Evolutionary conservation across 2,113 vertebrate genomes (phyloP).

Genomic region (Lophochroa leadbeateri): DNA sequence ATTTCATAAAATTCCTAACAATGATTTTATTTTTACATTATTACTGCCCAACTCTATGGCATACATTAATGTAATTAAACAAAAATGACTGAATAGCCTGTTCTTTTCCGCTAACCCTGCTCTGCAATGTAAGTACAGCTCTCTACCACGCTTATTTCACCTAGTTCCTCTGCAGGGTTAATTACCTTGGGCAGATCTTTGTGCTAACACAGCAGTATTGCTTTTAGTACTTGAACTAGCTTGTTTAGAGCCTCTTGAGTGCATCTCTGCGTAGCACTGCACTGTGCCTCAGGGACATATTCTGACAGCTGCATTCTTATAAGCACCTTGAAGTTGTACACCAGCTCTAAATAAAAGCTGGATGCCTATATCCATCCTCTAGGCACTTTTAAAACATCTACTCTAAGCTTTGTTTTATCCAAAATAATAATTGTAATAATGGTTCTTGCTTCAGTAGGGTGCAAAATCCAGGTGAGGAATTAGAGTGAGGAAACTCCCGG

Average conservation of each 20-base stretch:
- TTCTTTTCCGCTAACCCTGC: background rate
- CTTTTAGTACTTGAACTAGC: slow-evolving; percentile 15
- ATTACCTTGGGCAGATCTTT: background rate
- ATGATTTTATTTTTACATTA: background rate
- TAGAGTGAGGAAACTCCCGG: background rate
- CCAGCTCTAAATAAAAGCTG: background rate
- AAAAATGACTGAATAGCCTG: background rate
- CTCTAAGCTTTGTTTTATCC: background rate
- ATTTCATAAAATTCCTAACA: background rate
- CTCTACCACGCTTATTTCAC: background rate
- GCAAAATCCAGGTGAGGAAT: background rate
- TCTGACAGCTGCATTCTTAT: background rate
- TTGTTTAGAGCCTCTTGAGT: slow-evolving; percentile 10
- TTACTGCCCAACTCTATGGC: background rate
- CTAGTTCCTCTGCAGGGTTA: background rate
- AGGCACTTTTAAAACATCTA: background rate
- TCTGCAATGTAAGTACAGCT: background rate
- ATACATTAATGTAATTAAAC: background rate
- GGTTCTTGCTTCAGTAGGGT: background rate
- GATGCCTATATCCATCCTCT: background rate
- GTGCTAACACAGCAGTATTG: background rate
- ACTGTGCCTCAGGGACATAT: background rate
- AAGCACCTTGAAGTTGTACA: background rate
- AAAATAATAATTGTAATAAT: background rate
- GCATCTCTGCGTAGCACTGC: background rate